phyloP scores from a whole-genome alignment of 1,140 invertebrate species.

The Heliconius hermathena region DNA sequence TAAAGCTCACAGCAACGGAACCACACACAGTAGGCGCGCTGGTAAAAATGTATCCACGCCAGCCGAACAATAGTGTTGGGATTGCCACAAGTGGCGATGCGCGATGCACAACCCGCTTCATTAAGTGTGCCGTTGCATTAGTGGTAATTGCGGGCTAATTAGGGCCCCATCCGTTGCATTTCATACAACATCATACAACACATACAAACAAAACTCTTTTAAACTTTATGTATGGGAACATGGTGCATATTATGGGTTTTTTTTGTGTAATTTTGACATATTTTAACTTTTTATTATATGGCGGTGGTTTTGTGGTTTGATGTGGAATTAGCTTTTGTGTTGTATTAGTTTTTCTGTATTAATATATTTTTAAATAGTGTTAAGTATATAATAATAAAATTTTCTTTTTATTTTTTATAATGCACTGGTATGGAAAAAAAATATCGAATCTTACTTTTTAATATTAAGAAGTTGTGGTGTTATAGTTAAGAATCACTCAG shows the following conservation, averaged over 20 bases:
- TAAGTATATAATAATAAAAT: too few species aligned
- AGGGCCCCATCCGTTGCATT: conserved; percentile 65
- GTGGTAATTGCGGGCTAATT: conserved; percentile 75
- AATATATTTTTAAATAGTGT: too few species aligned
- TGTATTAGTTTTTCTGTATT: too few species aligned
- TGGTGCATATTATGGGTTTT: conserved; percentile 29
- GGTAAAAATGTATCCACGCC: neutral
- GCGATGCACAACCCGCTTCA: conserved; percentile 62
- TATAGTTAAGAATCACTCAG: too few species aligned
- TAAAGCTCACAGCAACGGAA: neutral
- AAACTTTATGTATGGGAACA: conserved; percentile 26
- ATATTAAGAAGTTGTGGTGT: too few species aligned
- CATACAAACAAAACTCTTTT: conserved; percentile 33
- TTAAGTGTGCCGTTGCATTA: conserved; percentile 75
- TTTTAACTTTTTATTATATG: neutral
- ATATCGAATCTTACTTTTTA: too few species aligned
- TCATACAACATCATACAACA: neutral
- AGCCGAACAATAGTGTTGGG: conserved; percentile 53
- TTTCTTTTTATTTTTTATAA: too few species aligned
- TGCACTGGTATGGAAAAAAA: too few species aligned
- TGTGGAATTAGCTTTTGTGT: neutral
- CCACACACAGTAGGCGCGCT: neutral
- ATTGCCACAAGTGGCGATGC: conserved; percentile 46
- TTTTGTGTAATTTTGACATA: neutral
- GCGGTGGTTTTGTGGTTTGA: neutral